Percentiles rank a stretch among this genome's conserved stretches.
Conservation (phyloP, 2,113 vertebrate species). For the Poecile atricapillus region DNA sequence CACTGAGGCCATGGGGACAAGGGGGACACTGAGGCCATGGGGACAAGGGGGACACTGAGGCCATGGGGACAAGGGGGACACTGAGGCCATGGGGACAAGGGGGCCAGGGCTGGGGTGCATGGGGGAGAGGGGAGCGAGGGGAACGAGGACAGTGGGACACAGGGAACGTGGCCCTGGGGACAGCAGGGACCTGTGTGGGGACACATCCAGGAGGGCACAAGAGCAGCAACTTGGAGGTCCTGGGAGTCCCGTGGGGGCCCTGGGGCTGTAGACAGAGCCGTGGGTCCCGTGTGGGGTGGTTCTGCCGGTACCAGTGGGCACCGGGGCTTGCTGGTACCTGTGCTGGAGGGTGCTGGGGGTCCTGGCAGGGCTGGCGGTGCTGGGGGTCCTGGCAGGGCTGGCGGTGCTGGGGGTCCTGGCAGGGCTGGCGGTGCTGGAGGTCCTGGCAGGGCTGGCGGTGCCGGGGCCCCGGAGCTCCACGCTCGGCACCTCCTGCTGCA, state of each 20-base stretch:
- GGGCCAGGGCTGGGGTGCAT: neutral
- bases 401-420: no score
- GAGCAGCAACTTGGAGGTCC: constrained; percentile 80
- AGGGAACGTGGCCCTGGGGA: no score
- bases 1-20: no score
- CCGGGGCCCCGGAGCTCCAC: rapidly evolving
- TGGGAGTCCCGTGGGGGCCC: neutral
- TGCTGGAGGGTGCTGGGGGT: neutral
- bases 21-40: no score
- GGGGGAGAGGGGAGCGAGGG: neutral
- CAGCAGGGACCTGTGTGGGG: neutral
- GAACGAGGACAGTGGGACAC: neutral
- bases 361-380: no score
- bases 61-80: no score
- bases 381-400: no score
- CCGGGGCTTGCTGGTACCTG: neutral
- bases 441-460: neutral
- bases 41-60: no score
- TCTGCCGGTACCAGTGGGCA: rapidly evolving
- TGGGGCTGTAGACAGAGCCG: neutral
- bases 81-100: neutral
- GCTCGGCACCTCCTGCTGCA: neutral
- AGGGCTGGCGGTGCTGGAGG: no score
- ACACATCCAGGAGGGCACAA: constrained; percentile 9
- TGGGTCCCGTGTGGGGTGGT: neutral